Base-by-base conservation (phyloP, 1,140 invertebrate genomes). In the Heliconius nattereri region DNA sequence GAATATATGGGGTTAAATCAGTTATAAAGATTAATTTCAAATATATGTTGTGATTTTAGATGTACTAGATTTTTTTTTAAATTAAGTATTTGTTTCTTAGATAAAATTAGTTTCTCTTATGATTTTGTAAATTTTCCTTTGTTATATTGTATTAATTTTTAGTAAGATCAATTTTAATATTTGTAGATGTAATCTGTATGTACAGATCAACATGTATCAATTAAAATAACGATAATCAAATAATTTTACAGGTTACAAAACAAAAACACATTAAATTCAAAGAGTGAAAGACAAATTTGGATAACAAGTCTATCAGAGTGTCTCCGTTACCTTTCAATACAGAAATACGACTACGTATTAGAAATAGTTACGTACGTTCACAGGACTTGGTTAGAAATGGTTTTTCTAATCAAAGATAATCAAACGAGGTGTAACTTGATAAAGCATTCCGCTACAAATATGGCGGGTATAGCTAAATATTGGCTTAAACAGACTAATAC, bases 241-340 rank as follows among this genome's bases (percentile, higher is more conserved):
- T 16, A 23, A 71, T 72, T 73, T 85, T 83, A n/a, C 84, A 93
- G 91, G 23, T 79, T 92, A 26, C 81, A 87, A 40, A 85, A 84
- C 73, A 92, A 89, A 82, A 85, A 71, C 9, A 78, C 90, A n/a
- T 70, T 89, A 19, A 87, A 73, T 29, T 91, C 87, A 0, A 91
- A 89, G 78, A 90, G 85, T 76, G 90, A 93, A 76, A 84, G 90
- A 7, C 87, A 90, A 76, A 45, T 81, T 0, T 93, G 90, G 90
- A 86, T 89, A 45, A 81, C 82, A 8, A 87, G 81, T 45, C 20
- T 91, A n/a, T 82, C 82, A 0, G 90, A 91, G 16, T 91, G 88
- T 49, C 45, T 92, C 45, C 80, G 88, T 1, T 86, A 89, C 75
- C 29, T 92, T 29, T 87, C 89, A 0, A 74, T 81, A 26, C 87